These are phyloP conservation scores for Coilia nasus DNA, from an alignment of 2,797 vertebrate species.

Conservation along the genomic window DNA sequence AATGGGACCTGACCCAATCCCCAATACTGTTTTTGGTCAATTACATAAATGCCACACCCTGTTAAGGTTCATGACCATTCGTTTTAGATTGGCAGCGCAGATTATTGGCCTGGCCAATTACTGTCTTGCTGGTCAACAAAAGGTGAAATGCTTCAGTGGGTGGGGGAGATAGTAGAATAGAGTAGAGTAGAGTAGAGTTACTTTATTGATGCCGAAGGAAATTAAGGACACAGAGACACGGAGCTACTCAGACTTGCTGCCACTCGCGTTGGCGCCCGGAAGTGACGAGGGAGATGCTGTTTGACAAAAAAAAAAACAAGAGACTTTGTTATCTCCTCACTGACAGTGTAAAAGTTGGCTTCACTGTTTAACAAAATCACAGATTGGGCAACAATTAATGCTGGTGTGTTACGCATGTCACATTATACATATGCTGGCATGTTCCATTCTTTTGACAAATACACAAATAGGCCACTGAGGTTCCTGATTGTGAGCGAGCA, in stretches of 20 bases:
- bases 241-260: no score
- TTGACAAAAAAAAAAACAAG: not conserved
- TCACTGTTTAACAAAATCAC: constrained; percentile 9
- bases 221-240: no score
- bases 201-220: no score
- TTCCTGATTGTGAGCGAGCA: not conserved
- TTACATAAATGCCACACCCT: constrained; percentile 67
- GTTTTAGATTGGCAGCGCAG: constrained; percentile 61
- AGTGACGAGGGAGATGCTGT: not conserved
- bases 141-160: not conserved
- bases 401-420: not conserved
- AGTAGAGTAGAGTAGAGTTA: no score
- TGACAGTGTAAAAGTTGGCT: not conserved
- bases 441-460: not conserved
- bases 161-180: no score
- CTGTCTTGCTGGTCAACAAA: not conserved
- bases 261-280: no score
- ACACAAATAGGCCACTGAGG: not conserved
- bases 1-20: constrained; percentile 60
- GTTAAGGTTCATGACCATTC: constrained; percentile 59
- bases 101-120: constrained; percentile 11
- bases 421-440: not conserved
- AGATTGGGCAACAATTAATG: not conserved
- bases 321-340: not conserved
- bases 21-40: constrained; percentile 59